Evolutionary conservation across 2,797 vertebrate genomes (phyloP), one percentile per base, ranked within the genome.

Genomic region (Chrosomus eos): DNA sequence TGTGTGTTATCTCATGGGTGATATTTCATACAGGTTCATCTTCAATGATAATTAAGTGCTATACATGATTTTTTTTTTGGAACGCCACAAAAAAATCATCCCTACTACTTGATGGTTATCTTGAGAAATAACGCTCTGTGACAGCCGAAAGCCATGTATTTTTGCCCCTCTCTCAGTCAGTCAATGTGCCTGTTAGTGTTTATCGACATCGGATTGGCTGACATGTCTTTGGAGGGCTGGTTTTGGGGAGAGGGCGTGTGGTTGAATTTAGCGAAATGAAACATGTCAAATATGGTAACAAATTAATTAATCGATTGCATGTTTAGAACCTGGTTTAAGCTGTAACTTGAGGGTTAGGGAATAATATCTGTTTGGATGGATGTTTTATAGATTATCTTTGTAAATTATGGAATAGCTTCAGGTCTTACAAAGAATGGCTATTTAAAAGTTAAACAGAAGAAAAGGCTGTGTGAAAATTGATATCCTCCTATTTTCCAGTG

Each of bases 391-490:
- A 74, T 83, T 51, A 13, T 70, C 26, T 83, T 71, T 26, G 19
- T n/a, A 55, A 84, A 58, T 77, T 31, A 66, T 10, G 21, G 11
- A 82, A 75, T 53, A 11, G 26, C 62, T 11, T 16, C 51, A 28
- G 67, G 75, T 79, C 26, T 77, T 26, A 40, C 36, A 81, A 81
- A 72, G 10, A 36, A 67, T 68, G n/a, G 33, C 58, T 68, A 33
- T 68, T 58, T 40, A 83, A 28, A 45, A 66, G 62, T 71, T 70
- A 76, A 76, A 87, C 31, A 45, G 55, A 72, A 38, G 18, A 66
- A 76, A 62, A 70, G 53, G 67, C 23, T 70, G 40, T 74, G 75
- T 43, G 68, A 77, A 82, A 84, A 72, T 55, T 21, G 7, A 48
- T 77, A 64, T 45, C n/a, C n/a, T 33, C 4, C n/a, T 83, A 55